Conservation (phyloP, 1,140 invertebrate genomes). For the Grapholita molesta region DNA sequence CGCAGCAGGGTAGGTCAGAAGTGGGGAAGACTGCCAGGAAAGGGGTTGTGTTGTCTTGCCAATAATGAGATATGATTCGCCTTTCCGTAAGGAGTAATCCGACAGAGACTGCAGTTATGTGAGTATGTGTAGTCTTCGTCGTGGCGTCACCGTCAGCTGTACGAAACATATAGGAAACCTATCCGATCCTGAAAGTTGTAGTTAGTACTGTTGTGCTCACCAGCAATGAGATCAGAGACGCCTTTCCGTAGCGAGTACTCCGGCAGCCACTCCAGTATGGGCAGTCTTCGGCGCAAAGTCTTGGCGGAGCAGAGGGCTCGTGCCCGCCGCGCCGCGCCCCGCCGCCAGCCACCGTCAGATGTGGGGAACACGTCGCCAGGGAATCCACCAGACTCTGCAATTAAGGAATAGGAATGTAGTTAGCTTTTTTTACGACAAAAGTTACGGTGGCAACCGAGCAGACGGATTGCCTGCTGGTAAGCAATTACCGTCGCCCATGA, state of each 20-base stretch:
- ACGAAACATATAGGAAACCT: too few relatives aligned
- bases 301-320: not conserved
- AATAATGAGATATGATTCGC: not conserved
- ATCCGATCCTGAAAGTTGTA: too few relatives aligned
- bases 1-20: too few relatives aligned
- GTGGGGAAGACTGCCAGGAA: slow-evolving; percentile 71
- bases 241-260: not conserved
- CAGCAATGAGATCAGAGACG: not conserved
- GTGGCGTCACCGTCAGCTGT: too few relatives aligned
- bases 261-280: not conserved
- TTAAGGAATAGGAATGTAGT: not conserved
- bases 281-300: not conserved
- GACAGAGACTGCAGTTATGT: too few relatives aligned
- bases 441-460: too few relatives aligned
- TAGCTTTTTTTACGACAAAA: too few relatives aligned
- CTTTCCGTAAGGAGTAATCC: not conserved
- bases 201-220: too few relatives aligned
- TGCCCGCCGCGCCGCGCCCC: slow-evolving; percentile 35
- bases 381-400: slow-evolving; percentile 41
- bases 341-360: slow-evolving; percentile 38
- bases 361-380: slow-evolving; percentile 27
- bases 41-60: slow-evolving; percentile 38
- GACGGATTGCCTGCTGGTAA: too few relatives aligned
- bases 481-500: too few relatives aligned
- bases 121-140: too few relatives aligned